Conservation (phyloP, 2,888 invertebrate genomes). For the Boloria selene region DNA sequence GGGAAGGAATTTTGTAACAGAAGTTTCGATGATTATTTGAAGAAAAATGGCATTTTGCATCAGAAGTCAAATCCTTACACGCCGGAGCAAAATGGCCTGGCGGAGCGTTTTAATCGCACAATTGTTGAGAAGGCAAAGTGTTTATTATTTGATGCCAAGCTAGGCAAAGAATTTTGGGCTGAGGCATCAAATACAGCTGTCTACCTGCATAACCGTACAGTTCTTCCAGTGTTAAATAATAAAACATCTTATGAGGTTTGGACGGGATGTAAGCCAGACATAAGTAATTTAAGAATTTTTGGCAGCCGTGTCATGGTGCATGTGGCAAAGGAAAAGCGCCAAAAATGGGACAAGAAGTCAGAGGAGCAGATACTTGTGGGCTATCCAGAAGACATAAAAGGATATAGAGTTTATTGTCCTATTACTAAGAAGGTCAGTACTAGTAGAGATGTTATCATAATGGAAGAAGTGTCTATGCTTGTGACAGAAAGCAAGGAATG, state of each 20-base stretch:
- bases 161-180: slow-evolving; percentile 11
- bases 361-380: slow-evolving; percentile 4
- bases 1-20: not conserved
- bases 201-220: slow-evolving; percentile 26
- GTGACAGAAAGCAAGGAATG: slow-evolving; percentile 17
- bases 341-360: slow-evolving; percentile 26
- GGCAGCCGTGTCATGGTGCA: slow-evolving; percentile 36
- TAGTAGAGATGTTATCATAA: too few species aligned
- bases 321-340: slow-evolving; percentile 33
- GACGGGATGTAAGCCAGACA: slow-evolving; percentile 31
- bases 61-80: slow-evolving; percentile 7
- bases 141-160: slow-evolving; percentile 18
- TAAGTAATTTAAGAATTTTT: slow-evolving; percentile 36
- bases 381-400: slow-evolving; percentile 18
- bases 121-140: slow-evolving; percentile 22
- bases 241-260: slow-evolving; percentile 40
- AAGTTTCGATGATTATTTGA: slow-evolving; percentile 2
- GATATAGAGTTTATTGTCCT: slow-evolving; percentile 14
- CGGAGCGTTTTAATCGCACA: not conserved
- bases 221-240: slow-evolving; percentile 25
- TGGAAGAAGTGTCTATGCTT: too few species aligned
- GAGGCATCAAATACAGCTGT: slow-evolving; percentile 31
- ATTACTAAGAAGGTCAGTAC: too few species aligned
- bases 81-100: not conserved
- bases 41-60: not conserved